A percentile compares a stretch with the other conserved stretches of the same genome.
These are phyloP conservation scores for Amphilophus citrinellus DNA, from an alignment of 2,113 vertebrate genomes.

Conservation along the genomic window DNA sequence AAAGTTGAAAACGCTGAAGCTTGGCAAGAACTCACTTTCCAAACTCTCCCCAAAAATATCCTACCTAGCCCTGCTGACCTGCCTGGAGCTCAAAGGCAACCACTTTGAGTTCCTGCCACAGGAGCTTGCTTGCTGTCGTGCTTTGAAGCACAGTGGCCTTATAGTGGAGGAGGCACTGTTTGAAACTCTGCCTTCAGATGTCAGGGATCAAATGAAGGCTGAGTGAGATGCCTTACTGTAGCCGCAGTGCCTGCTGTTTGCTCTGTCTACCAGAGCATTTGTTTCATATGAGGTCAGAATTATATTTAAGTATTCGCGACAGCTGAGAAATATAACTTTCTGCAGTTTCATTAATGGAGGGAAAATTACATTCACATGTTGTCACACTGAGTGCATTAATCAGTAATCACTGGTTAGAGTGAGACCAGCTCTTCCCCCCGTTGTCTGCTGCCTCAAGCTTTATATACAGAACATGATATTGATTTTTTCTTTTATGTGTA, in stretches of 20 bases:
- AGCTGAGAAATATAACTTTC: background rate
- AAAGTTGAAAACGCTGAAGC: slow-evolving; percentile 96
- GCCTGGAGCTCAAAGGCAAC: slow-evolving; percentile 96
- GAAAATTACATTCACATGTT: background rate
- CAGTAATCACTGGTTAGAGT: background rate
- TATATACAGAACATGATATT: background rate
- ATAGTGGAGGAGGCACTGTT: slow-evolving; percentile 92
- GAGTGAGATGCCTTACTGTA: slow-evolving; percentile 84
- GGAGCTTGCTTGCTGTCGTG: slow-evolving; percentile 90
- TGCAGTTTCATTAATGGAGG: background rate
- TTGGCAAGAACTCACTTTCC: slow-evolving; percentile 93
- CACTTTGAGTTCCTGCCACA: slow-evolving; percentile 94
- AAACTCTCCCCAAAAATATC: slow-evolving; percentile 96
- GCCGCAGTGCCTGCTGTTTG: slow-evolving; percentile 78
- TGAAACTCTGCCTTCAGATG: slow-evolving; percentile 94
- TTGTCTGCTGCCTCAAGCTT: background rate
- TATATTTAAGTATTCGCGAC: slow-evolving; percentile 38
- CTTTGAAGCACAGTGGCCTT: slow-evolving; percentile 90
- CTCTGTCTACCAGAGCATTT: slow-evolving; percentile 21
- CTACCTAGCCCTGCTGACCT: slow-evolving; percentile 87
- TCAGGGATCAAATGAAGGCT: slow-evolving; percentile 95
- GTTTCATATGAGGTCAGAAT: slow-evolving; percentile 49
- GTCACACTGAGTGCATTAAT: background rate
- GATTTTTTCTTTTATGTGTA: background rate
- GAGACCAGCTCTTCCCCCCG: background rate